phyloP scores from a whole-genome alignment of 2,797 vertebrate genomes.

The Gallinago stenura region DNA sequence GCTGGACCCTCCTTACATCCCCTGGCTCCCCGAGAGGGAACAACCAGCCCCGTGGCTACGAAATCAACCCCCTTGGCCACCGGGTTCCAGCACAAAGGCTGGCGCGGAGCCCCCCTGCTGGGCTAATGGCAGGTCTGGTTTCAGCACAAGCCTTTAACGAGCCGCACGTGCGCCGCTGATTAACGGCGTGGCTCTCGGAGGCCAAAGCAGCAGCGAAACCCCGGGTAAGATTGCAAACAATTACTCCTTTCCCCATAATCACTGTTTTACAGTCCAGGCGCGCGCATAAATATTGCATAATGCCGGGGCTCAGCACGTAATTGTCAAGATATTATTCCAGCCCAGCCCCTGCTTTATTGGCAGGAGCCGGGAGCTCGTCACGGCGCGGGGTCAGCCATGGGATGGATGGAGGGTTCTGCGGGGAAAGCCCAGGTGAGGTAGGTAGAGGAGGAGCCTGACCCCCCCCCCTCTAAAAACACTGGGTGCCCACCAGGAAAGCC shows the following conservation, averaged over 20 bases:
- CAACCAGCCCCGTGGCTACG: neutral
- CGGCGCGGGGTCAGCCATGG: neutral
- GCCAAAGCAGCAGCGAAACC: constrained; percentile 52
- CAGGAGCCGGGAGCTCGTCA: constrained; percentile 45
- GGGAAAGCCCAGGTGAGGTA: neutral
- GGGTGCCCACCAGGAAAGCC: neutral
- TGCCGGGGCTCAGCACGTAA: constrained; percentile 53
- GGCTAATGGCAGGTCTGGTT: constrained; percentile 55
- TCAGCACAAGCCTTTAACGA: constrained; percentile 49
- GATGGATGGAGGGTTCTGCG: constrained; percentile 38
- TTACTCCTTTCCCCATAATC: constrained; percentile 76
- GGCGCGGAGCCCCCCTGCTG: neutral
- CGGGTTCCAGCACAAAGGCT: neutral
- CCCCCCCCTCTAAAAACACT: neutral
- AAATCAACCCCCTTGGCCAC: neutral
- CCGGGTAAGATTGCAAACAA: constrained; percentile 63
- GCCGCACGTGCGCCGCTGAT: constrained; percentile 28
- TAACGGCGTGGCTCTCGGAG: constrained; percentile 35
- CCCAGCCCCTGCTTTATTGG: constrained; percentile 24
- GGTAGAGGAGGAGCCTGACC: neutral
- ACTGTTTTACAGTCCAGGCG: constrained; percentile 70
- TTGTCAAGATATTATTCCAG: constrained; percentile 71
- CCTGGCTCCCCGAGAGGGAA: neutral
- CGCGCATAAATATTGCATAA: constrained; percentile 72
- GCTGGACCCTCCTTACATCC: neutral